phyloP scores from a whole-genome alignment of 92 coral and sea anemone genomes.

The Phenganax stokvisi region DNA sequence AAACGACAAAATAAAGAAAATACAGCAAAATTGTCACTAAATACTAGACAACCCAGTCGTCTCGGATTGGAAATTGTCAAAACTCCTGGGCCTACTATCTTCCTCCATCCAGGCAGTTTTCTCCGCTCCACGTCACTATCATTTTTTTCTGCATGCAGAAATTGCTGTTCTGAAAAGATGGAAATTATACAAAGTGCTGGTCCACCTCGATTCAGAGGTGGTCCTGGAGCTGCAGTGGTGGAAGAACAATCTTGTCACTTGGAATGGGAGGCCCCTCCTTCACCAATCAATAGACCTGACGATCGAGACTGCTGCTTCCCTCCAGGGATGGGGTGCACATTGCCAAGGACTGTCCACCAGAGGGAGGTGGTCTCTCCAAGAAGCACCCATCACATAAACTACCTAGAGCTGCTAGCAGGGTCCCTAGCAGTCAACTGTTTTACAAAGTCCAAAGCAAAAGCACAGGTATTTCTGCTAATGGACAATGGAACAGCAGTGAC shows the following conservation, averaged over 20 bases:
- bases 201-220: not conserved
- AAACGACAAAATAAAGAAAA: constrained; percentile 34
- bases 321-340: no score
- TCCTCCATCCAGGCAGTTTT: constrained; percentile 49
- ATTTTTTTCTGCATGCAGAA: constrained; percentile 36
- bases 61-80: constrained; percentile 29
- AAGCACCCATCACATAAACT: no score
- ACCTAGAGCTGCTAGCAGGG: no score
- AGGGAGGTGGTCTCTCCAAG: no score
- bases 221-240: constrained; percentile 42
- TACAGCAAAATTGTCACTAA: constrained; percentile 40
- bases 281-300: no score
- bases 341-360: no score
- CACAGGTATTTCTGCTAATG: no score
- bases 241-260: constrained; percentile 14
- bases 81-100: constrained; percentile 52
- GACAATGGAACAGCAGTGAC: no score
- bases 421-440: no score
- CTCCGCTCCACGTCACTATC: constrained; percentile 51
- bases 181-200: constrained; percentile 40
- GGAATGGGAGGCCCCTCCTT: no score
- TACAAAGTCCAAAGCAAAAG: no score
- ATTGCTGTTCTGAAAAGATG: constrained; percentile 1
- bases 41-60: constrained; percentile 19
- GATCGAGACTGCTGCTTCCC: no score